phyloP scores from a whole-genome alignment of 2,797 vertebrate genomes.

The Podarcis lilfordi region DNA sequence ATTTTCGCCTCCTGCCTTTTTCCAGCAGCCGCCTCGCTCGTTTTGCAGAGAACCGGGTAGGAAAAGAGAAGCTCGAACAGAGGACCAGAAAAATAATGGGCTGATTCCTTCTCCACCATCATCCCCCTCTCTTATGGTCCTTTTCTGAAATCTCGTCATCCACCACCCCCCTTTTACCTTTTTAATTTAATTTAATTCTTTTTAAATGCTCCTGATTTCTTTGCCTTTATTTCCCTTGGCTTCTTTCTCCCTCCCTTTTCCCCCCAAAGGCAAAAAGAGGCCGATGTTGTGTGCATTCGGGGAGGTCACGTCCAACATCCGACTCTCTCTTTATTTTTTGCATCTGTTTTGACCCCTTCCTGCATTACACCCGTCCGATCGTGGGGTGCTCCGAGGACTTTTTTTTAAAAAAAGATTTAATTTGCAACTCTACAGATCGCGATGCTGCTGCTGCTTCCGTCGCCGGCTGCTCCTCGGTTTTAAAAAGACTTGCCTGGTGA shows the following conservation, averaged over 20 bases:
- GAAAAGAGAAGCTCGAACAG: conserved; percentile 39
- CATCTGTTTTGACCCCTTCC: background rate
- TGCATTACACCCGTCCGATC: background rate
- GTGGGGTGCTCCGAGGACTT: background rate
- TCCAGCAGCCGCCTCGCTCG: background rate
- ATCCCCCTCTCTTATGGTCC: background rate
- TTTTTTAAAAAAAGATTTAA: no score
- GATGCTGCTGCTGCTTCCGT: background rate
- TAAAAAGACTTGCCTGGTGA: background rate
- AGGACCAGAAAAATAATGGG: conserved; percentile 5
- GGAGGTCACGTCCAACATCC: background rate
- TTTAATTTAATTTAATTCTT: background rate
- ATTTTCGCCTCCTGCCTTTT: background rate
- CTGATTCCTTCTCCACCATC: conserved; percentile 42
- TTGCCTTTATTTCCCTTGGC: background rate
- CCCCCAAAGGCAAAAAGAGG: no score
- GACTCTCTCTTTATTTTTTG: background rate
- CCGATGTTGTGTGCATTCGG: background rate
- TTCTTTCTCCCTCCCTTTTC: background rate
- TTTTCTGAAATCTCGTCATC: background rate
- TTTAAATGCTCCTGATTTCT: background rate
- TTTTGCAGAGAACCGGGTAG: conserved; percentile 33
- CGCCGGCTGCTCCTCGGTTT: background rate
- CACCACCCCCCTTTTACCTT: background rate
- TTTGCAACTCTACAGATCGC: background rate